A percentile compares a stretch with the other conserved stretches of the same genome.
Conservation (phyloP, 2,888 invertebrate species). For the Chymomyza amoena region DNA sequence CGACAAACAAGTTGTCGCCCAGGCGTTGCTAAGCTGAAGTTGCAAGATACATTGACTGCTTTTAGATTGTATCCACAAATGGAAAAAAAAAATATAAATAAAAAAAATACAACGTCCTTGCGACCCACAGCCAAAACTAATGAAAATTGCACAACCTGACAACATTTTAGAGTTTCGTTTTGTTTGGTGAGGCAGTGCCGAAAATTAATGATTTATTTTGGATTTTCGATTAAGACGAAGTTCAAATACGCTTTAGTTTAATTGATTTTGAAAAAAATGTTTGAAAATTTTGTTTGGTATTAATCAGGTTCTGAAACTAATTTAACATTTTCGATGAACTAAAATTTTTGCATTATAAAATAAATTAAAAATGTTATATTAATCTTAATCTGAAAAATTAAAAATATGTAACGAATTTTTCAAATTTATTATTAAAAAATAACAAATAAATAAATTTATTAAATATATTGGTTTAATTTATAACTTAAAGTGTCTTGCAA, state of each 20-base stretch:
- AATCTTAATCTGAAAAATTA: no score
- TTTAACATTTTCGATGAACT: no score
- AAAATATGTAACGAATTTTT: no score
- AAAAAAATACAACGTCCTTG: conserved; percentile 49
- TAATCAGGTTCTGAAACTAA: no score
- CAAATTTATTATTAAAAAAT: no score
- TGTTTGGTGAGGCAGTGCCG: background rate
- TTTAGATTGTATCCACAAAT: conserved; percentile 50
- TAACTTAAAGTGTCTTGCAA: no score
- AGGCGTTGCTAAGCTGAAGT: conserved; percentile 13
- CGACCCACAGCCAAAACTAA: conserved; percentile 41
- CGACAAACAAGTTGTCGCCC: conserved; percentile 34
- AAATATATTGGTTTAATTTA: no score
- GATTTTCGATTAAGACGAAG: background rate
- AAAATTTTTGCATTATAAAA: no score
- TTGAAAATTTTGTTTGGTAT: no score
- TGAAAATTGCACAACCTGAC: conserved; percentile 38
- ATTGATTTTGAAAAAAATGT: background rate
- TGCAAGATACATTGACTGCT: conserved; percentile 9
- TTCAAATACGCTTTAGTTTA: background rate
- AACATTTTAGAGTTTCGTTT: conserved; percentile 15
- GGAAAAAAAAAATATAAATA: background rate
- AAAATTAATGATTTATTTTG: background rate
- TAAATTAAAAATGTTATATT: no score
- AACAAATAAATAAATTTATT: no score